A percentile compares a stretch with the other conserved stretches of the same genome.
phyloP scores from a whole-genome alignment of 2,113 vertebrate genomes.

The Prolemur simus region DNA sequence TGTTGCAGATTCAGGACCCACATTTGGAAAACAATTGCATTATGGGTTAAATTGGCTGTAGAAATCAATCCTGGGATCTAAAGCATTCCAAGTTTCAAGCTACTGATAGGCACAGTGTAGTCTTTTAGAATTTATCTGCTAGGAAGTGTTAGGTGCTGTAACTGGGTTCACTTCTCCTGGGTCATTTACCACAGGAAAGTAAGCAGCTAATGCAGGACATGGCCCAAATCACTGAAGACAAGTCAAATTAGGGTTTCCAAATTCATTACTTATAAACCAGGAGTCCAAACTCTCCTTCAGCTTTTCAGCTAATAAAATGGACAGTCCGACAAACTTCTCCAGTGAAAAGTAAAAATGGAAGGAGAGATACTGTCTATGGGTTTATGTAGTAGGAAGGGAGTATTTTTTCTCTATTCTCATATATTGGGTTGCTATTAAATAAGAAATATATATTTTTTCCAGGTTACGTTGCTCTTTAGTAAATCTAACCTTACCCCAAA shows the following conservation, averaged over 20 bases:
- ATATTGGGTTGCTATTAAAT: neutral
- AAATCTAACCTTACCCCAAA: neutral
- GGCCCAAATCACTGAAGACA: neutral
- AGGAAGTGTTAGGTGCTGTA: neutral
- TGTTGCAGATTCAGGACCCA: neutral
- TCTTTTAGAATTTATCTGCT: neutral
- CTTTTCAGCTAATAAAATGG: neutral
- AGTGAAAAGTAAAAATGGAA: neutral
- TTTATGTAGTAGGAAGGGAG: neutral
- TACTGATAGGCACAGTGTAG: neutral
- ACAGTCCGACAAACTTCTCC: neutral
- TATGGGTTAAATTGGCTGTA: neutral
- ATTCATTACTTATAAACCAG: neutral
- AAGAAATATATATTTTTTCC: neutral
- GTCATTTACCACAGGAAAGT: neutral
- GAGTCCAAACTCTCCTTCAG: neutral
- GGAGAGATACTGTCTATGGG: neutral
- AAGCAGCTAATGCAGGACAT: neutral
- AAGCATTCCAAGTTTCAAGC: neutral
- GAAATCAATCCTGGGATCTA: neutral
- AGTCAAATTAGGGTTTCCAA: conserved; percentile 5
- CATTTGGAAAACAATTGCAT: neutral
- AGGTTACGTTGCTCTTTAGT: neutral
- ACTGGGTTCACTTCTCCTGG: neutral
- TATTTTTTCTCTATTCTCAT: neutral